phyloP scores from a whole-genome alignment of 2,113 vertebrate species.

The Amphiprion ocellaris region DNA sequence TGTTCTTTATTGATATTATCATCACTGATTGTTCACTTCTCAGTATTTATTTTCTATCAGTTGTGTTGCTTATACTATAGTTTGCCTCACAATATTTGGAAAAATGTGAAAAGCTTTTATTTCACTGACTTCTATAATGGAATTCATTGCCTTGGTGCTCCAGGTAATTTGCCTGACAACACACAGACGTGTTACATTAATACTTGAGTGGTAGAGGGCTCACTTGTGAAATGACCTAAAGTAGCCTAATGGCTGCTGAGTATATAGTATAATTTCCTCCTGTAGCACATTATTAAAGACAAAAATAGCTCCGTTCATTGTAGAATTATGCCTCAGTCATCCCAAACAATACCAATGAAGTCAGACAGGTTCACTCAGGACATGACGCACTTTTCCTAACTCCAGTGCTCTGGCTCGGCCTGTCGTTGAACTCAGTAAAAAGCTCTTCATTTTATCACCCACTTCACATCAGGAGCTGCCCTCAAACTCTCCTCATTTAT shows the following conservation, averaged over 20 bases:
- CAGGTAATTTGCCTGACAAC: constrained; percentile 43
- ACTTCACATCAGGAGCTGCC: constrained; percentile 38
- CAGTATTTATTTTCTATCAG: constrained; percentile 22
- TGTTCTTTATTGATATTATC: constrained; percentile 51
- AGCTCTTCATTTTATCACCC: constrained; percentile 57
- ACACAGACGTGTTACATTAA: constrained; percentile 33
- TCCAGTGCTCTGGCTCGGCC: constrained; percentile 20
- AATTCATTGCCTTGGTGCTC: constrained; percentile 45
- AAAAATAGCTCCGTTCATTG: constrained; percentile 55
- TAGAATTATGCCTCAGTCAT: constrained; percentile 49
- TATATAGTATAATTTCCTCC: constrained; percentile 34
- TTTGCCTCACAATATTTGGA: constrained; percentile 6
- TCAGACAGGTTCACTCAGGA: constrained; percentile 58
- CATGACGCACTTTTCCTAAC: constrained; percentile 31
- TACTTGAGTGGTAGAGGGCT: constrained; percentile 37
- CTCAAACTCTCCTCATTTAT: constrained; percentile 45
- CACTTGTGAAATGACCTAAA: constrained; percentile 32
- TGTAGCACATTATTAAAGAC: constrained; percentile 38
- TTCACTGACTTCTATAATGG: constrained; percentile 21
- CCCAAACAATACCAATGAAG: constrained; percentile 36
- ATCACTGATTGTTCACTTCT: constrained; percentile 35
- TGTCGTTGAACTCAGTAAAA: constrained; percentile 47
- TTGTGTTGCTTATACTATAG: constrained; percentile 1
- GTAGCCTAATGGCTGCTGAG: constrained; percentile 40
- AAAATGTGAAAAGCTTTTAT: not conserved